A percentile compares a stretch with the other conserved stretches of the same genome.
Evolutionary conservation across 2,888 invertebrate species (phyloP).

Genomic region (Dermolepida albohirtum): DNA sequence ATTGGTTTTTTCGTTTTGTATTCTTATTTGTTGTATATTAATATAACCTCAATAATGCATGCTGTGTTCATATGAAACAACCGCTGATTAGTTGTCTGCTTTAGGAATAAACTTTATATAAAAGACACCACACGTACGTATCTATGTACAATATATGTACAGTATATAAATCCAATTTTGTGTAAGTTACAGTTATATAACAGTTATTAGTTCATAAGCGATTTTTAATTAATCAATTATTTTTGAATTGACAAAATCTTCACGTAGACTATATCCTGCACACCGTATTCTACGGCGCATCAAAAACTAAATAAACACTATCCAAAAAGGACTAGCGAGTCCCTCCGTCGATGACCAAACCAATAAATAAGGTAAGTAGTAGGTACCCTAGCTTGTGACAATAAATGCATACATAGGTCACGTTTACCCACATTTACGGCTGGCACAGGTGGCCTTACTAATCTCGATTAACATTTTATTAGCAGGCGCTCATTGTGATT

Average conservation of each 20-base stretch:
- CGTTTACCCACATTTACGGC: conserved; percentile 54
- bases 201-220: conserved; percentile 16
- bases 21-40: no score
- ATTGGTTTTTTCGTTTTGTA: no score
- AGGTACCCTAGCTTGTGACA: background rate
- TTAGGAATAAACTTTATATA: no score
- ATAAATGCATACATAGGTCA: conserved; percentile 48
- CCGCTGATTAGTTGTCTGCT: no score
- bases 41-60: no score
- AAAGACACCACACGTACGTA: no score
- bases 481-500: conserved; percentile 53
- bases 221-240: background rate
- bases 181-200: conserved; percentile 17
- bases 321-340: conserved; percentile 11
- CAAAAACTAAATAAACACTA: background rate
- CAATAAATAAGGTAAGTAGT: no score
- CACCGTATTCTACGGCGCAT: background rate
- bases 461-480: conserved; percentile 58
- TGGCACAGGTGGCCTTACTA: conserved; percentile 51
- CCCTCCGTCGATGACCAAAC: no score
- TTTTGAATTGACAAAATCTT: background rate
- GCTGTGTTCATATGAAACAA: no score
- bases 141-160: no score
- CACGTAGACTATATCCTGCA: conserved; percentile 17
- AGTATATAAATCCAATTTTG: conserved; percentile 10